Base-by-base conservation (phyloP, 2,888 invertebrate genomes). In the Heliconius aoede region DNA sequence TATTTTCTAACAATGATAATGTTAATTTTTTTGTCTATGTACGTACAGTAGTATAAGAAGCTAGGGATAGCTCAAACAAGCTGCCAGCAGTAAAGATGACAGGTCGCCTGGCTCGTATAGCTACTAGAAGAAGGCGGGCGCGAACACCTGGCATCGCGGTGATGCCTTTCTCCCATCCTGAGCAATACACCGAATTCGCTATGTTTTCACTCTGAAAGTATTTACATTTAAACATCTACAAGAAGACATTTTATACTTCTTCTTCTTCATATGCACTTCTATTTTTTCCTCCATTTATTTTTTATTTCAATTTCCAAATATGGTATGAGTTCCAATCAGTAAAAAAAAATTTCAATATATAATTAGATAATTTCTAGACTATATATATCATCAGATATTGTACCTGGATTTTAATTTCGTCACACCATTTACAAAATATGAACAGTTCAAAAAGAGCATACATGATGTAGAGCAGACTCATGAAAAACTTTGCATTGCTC, bases 381-480 rank as follows among this genome's bases (percentile, higher is more conserved):
- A n/a, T n/a, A n/a, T n/a, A n/a, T n/a, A n/a, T n/a, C n/a, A n/a
- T n/a, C n/a, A n/a, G n/a, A n/a, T n/a, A n/a, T n/a, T n/a, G 80
- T 71, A 93, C 92, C 89, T 90, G 88, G 46, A 86, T 84, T 65
- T 88, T 91, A 40, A 93, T 91, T 81, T 92, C 91, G 74, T 92
- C 90, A 76, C 91, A 90, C 92, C 93, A 93, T n/a, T 87, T 87
- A 77, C 93, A 93, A 61, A 92, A 88, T 60, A 91, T 86, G 79
- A 88, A 93, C 62, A 92, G 84, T 78, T 87, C 88, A 76, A 91
- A 91, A 65, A 88, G 80, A 74, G 91, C 92, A 82, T 92, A 93
- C 26, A 87, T 83, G 80, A 93, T 83, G 80, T 88, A 93, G 9
- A 91, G 82, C 28, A 90, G 81, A 79, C 89, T 90, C 88, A 89